phyloP scores from a whole-genome alignment of 2,113 vertebrate genomes.

The Ciconia stormi region DNA sequence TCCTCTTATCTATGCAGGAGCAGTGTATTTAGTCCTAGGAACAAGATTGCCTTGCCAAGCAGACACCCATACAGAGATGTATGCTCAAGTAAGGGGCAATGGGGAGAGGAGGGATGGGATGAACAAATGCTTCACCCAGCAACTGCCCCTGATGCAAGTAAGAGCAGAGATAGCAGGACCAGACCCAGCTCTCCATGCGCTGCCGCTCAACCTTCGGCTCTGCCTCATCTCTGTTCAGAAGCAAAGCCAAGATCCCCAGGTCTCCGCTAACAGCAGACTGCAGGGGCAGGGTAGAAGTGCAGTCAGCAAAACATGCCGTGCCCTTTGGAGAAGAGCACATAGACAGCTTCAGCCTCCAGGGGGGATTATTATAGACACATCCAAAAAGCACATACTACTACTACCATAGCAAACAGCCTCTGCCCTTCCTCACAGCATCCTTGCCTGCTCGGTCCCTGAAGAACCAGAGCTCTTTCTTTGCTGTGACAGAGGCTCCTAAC shows the following conservation, averaged over 20 bases:
- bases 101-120: background rate
- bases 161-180: background rate
- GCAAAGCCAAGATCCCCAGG: background rate
- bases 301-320: background rate
- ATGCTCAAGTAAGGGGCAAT: background rate
- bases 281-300: background rate
- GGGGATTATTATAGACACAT: background rate
- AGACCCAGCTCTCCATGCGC: background rate
- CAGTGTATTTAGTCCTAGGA: background rate
- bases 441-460: background rate
- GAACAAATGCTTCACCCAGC: background rate
- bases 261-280: background rate
- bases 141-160: background rate
- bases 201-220: background rate
- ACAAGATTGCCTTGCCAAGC: background rate
- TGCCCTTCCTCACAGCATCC: conserved; percentile 37
- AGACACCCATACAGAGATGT: background rate
- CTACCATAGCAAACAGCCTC: conserved; percentile 10
- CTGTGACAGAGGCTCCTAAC: conserved; percentile 12
- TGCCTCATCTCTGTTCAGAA: background rate
- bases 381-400: conserved; percentile 17
- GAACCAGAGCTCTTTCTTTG: background rate
- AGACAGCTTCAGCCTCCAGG: background rate
- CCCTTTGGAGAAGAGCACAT: background rate
- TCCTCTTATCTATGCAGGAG: background rate